Conservation (phyloP, 2,113 vertebrate species). For the Silurus meridionalis region DNA sequence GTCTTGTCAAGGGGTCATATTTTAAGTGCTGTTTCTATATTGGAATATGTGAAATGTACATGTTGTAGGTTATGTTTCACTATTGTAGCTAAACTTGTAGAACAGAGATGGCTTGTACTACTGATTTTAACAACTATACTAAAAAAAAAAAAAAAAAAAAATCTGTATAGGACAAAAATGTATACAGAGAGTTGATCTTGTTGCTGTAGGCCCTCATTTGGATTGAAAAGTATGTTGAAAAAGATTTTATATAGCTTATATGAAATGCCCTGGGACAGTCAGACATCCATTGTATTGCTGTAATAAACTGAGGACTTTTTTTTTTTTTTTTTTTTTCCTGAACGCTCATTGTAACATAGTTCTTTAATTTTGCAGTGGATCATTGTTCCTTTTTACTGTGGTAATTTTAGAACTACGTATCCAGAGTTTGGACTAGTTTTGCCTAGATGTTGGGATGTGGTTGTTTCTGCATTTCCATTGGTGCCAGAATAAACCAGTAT, state of each 20-base stretch:
- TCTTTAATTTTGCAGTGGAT: constrained; percentile 83
- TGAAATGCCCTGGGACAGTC: constrained; percentile 74
- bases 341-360: constrained; percentile 86
- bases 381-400: constrained; percentile 88
- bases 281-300: constrained; percentile 79
- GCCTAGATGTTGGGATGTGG: constrained; percentile 77
- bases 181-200: constrained; percentile 78
- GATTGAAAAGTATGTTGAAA: constrained; percentile 77
- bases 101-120: constrained; percentile 88
- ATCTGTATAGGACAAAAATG: constrained; percentile 69
- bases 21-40: constrained; percentile 81
- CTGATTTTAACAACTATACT: constrained; percentile 86
- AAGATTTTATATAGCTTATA: constrained; percentile 63
- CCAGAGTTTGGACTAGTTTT: constrained; percentile 80
- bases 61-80: constrained; percentile 86
- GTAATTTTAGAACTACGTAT: constrained; percentile 86
- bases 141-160: constrained; percentile 58
- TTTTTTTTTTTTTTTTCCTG: constrained; percentile 60
- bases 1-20: constrained; percentile 72
- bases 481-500: constrained; percentile 85
- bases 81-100: constrained; percentile 86
- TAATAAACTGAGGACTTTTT: constrained; percentile 70
- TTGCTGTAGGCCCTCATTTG: constrained; percentile 82
- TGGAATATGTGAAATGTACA: constrained; percentile 85
- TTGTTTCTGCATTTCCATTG: constrained; percentile 79